Base-by-base conservation (phyloP, 2,888 invertebrate species). In the Rhorus exstirpatorius region DNA sequence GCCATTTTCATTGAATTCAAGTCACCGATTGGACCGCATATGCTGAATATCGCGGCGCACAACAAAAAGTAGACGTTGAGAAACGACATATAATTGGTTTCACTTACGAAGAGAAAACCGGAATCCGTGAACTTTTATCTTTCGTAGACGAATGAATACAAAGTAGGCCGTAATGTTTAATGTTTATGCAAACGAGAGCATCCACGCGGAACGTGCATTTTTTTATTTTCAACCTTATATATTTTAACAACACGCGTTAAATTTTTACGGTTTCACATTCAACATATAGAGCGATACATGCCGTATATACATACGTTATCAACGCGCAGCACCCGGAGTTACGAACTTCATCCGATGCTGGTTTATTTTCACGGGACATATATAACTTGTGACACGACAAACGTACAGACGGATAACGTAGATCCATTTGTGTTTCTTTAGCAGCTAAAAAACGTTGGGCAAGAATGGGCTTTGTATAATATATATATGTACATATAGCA, bases 131-230 rank as follows among this genome's bases (percentile, higher is more conserved):
- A 44, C 35, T 46, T 75, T 17, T 67, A 67, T 46, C 55, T 67
- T 21, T 41, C 31, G 12, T 44, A 21, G 55, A 58, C 65, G 38
- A 75, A 58, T 67, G 65, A 67, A 75, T 75, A 75, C 44, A 67
- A 75, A 65, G 35, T 67, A 65, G 44, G 26, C 31, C 38, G 46
- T 75, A 55, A 75, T 75, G 55, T 55, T 44, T 75, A 55, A 75
- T 75, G 55, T 55, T 44, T 65, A 75, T 75, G 65, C 55, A 58
- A 75, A 65, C 58, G 75, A 65, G 63, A 44, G 31, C 17, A 46
- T 53, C 35, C 46, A 41, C 61, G 65, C 55, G 17, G 10, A 31
- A n/a, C 38, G 24, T 44, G 21, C 44, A 4, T 38, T 14, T 67
- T 14, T 67, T 67, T 49, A 55, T 24, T 26, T 75, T 21, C 19